Evolutionary conservation across 1,140 invertebrate genomes (phyloP).

Genomic region (Atta texana): DNA sequence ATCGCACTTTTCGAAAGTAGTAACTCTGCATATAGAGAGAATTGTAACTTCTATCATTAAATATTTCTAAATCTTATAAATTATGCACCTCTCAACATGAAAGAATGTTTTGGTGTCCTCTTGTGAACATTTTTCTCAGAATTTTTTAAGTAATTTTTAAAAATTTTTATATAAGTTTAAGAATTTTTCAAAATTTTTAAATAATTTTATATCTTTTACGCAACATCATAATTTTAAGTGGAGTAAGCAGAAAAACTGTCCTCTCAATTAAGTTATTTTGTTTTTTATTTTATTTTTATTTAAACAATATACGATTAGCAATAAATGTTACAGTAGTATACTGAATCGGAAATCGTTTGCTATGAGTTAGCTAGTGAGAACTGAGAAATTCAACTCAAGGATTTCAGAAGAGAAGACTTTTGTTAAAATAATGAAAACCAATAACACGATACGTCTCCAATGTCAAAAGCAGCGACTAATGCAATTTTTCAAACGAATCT

Average conservation of each 20-base stretch:
- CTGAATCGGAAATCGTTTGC: not conserved
- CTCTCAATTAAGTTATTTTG: not conserved
- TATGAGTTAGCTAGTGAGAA: not conserved
- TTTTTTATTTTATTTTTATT: not conserved
- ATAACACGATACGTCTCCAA: no score
- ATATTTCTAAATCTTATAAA: not conserved
- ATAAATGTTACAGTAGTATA: not conserved
- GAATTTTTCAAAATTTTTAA: no score
- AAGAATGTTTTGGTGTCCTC: not conserved
- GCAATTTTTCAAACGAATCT: no score
- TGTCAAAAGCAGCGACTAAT: no score
- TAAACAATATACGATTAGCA: not conserved
- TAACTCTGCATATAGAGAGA: not conserved
- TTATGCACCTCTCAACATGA: not conserved
- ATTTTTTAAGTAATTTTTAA: no score
- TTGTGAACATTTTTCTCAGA: no score
- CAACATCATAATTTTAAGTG: not conserved
- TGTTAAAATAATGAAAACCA: no score
- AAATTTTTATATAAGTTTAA: no score
- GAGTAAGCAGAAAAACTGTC: not conserved
- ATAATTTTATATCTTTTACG: not conserved
- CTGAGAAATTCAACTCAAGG: no score
- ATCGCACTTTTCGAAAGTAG: slow-evolving; percentile 20
- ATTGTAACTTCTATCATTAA: not conserved
- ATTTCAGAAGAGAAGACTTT: no score